phyloP scores from a whole-genome alignment of 1,140 invertebrate species.

The Drosophila aff. region DNA sequence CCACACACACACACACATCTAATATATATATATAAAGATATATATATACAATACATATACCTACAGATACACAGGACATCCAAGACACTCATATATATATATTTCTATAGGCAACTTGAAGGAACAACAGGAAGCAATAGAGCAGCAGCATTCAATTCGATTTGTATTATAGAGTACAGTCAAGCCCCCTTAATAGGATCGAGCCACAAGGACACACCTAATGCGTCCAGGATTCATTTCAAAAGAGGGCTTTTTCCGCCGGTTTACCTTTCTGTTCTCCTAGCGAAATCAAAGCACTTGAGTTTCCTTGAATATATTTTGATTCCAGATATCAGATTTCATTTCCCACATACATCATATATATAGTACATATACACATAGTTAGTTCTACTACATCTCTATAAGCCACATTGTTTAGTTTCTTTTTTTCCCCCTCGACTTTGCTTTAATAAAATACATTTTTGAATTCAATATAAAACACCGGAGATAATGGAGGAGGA shows the following conservation, averaged over 20 bases:
- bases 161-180: constrained; percentile 64
- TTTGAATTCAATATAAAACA: neutral
- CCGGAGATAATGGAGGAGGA: neutral
- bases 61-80: neutral
- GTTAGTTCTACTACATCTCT: constrained; percentile 13
- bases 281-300: neutral
- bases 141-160: constrained; percentile 1
- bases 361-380: neutral
- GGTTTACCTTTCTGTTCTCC: neutral
- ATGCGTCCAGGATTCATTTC: constrained; percentile 39
- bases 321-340: neutral
- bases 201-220: constrained; percentile 3
- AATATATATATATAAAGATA: constrained; percentile 15
- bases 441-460: constrained; percentile 35
- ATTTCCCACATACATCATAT: neutral
- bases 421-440: neutral
- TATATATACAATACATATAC: constrained; percentile 20
- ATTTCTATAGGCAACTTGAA: constrained; percentile 57
- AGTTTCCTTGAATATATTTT: neutral
- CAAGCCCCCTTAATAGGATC: constrained; percentile 23
- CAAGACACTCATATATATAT: constrained; percentile 42
- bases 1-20: constrained; percentile 28
- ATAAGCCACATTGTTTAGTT: constrained; percentile 15
- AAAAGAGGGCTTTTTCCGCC: constrained; percentile 8
- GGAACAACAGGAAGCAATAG: constrained; percentile 31